Percentiles rank a stretch among this genome's conserved stretches.
Conservation (phyloP, 2,797 vertebrate genomes). For the Sphenodon punctatus region DNA sequence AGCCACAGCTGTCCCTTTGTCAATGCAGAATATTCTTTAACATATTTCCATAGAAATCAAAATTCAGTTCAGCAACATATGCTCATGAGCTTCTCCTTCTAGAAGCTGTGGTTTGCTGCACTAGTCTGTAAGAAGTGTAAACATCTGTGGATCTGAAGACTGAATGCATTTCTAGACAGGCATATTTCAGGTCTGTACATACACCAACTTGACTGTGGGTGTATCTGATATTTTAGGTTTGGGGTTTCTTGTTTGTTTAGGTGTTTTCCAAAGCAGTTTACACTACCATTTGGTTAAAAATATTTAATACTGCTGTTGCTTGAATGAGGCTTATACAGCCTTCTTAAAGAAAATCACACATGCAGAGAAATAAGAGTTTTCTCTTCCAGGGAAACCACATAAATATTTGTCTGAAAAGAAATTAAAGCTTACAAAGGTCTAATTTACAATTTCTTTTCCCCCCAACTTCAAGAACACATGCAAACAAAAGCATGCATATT, state of each 20-base stretch:
- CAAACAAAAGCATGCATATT: not conserved
- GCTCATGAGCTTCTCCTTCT: not conserved
- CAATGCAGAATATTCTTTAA: not conserved
- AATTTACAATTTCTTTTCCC: not conserved
- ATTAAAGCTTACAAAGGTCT: not conserved
- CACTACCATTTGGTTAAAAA: not conserved
- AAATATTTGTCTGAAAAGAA: not conserved
- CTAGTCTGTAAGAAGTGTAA: not conserved
- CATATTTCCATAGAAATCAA: not conserved
- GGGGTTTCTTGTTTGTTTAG: not conserved
- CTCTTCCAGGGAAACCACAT: not conserved
- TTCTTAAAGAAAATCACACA: not conserved
- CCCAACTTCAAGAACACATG: not conserved
- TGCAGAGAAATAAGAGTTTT: not conserved
- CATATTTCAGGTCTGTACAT: not conserved
- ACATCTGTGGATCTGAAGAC: not conserved
- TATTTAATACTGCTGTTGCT: not conserved
- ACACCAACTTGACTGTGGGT: not conserved
- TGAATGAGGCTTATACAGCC: not conserved
- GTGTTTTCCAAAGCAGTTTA: not conserved
- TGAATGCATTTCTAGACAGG: not conserved
- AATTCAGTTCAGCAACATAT: conserved; percentile 1
- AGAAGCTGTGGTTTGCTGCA: not conserved
- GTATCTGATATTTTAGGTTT: not conserved
- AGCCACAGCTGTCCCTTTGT: not conserved